Evolutionary conservation across 2,113 vertebrate species (phyloP), one percentile per base, ranked within the genome.

Genomic region (Symphodus melops): DNA sequence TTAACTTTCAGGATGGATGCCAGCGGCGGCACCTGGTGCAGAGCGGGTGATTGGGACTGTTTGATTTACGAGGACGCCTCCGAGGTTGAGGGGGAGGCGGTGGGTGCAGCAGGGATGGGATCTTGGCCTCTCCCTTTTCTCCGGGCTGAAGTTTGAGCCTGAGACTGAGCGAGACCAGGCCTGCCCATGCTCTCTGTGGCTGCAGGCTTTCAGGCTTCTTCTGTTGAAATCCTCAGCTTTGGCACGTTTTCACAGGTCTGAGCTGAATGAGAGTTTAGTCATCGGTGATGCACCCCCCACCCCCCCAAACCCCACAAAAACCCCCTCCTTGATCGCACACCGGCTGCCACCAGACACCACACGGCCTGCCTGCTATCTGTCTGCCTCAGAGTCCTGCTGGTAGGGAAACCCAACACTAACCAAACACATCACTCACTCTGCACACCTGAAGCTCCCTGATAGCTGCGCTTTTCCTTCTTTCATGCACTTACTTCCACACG

Each of bases 81-180:
- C 2, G 23, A 86, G 83, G 74, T 58, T 66, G 70, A 70, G 81
- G 78, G 42, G 79, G 75, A 21, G 73, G 76, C 33, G 16, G 4
- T 36, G 72, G 78, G 66, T n/a, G 67, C 14, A 51, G 55, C 46
- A 57, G 72, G 80, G 58, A 59, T 20, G 86, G 82, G 61, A 83
- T 51, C 74, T 53, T 17, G 68, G 86, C 90, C 91, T 92, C 90
- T 92, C 91, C 91, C 85, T 86, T 77, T 70, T 72, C 13, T 61
- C 42, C 5, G 55, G 16, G 8, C 28, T 49, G 53, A 62, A 72
- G 73, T 74, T 21, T 54, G 57, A 81, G 72, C 21, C 61, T 33
- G 78, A 83, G 82, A 58, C 68, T 36, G 82, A 81, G 82, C 91
- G 86, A 94, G 94, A 91, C 88, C 83, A 72, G 92, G 89, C 94